These are phyloP conservation scores for Ceratina calcarata DNA, from an alignment of 1,140 invertebrate species.

Conservation along the genomic window DNA sequence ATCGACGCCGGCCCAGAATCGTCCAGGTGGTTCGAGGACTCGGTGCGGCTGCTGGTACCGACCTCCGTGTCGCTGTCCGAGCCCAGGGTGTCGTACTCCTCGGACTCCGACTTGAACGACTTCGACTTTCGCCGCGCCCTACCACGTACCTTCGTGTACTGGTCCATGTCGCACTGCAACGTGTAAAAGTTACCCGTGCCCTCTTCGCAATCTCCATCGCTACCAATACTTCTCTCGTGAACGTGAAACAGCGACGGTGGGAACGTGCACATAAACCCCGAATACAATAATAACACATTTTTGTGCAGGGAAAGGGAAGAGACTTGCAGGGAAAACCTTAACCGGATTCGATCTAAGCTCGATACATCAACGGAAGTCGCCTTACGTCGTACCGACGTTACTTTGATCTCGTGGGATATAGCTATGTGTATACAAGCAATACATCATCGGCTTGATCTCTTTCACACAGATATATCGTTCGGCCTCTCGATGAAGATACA, in stretches of 20 bases:
- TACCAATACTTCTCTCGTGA: not conserved
- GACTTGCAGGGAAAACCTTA: not conserved
- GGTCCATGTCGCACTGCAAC: conserved; percentile 76
- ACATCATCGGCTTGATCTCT: conserved; percentile 12
- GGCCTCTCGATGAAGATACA: conserved; percentile 4
- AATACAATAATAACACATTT: no score
- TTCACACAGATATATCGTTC: not conserved
- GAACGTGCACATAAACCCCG: no score
- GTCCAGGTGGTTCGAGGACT: conserved; percentile 81
- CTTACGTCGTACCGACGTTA: not conserved
- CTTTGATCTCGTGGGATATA: conserved; percentile 14
- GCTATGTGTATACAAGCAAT: conserved; percentile 18
- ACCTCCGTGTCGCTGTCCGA: conserved; percentile 82
- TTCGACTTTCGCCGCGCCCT: conserved; percentile 77
- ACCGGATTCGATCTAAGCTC: not conserved
- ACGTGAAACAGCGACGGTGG: no score
- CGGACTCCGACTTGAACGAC: conserved; percentile 82
- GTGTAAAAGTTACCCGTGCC: conserved; percentile 6
- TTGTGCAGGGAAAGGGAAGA: not conserved
- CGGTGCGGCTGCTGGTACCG: conserved; percentile 79
- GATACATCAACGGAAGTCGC: conserved; percentile 5
- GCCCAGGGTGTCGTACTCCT: conserved; percentile 83
- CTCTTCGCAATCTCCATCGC: not conserved
- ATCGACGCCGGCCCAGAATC: conserved; percentile 77
- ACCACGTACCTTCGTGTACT: conserved; percentile 78